Evolutionary conservation across 1,140 invertebrate species (phyloP), one percentile per base, ranked within the genome.

Genomic region (Gonatopus flavifemur): DNA sequence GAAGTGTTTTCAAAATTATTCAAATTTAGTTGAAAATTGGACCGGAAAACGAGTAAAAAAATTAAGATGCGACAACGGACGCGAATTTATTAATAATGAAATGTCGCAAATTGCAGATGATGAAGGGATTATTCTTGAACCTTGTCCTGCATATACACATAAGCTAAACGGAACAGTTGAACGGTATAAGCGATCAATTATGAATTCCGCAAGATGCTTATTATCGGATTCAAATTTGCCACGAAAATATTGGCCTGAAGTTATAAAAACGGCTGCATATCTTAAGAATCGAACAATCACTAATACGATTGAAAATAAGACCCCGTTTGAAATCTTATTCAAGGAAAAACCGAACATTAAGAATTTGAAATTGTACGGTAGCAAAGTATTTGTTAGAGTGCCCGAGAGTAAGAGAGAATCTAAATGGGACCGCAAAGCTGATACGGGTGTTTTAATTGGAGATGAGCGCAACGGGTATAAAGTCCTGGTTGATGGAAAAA

Each of bases 211-310:
- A 12, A 6, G 25, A 7, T 28, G 25, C 12, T 28, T 28, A 12
- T 28, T 28, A 12, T 7, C 6, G 6, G 25, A 28, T 12, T 6
- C 25, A 28, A 28, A 28, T 7, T 6, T 28, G 25, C 25, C 6
- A 7, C 6, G 12, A 28, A 12, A 28, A 28, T 28, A 28, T 28
- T 28, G 25, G 25, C 25, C 25, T 6, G 25, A 28, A 28, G 12
- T 28, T 7, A 12, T 28, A 28, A 6, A 28, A 7, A 7, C 25
- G 6, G 25, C 25, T 6, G n/a, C 54, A 13, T 67, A 67, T 55
- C 35, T 68, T 21, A 54, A 57, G 46, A 67, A n/a, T n/a, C n/a
- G 25, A 28, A 28, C 25, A 28, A 6, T 28, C 6, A 12, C 25
- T 6, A 28, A 28, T 28, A 28, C 25, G 25, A 28, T 12, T 28